phyloP scores from a whole-genome alignment of 92 coral and sea anemone genomes.

The Heteractis magnifica region DNA sequence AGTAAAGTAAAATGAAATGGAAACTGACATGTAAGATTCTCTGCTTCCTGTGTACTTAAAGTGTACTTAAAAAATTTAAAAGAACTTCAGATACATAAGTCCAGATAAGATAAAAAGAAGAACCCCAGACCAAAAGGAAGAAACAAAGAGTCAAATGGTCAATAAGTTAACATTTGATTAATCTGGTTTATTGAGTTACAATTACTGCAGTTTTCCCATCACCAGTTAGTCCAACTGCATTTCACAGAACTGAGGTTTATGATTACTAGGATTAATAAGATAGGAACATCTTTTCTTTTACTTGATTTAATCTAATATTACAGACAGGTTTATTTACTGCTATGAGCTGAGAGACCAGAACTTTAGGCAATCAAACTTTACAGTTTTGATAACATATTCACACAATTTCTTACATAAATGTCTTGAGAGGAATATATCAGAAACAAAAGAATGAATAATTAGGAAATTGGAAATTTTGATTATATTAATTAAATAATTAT shows the following conservation, averaged over 20 bases:
- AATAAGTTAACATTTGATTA: slow-evolving; percentile 1
- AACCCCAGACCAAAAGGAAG: neutral
- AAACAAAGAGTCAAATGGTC: neutral
- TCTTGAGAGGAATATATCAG: neutral
- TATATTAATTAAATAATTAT: neutral
- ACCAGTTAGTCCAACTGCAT: slow-evolving; percentile 26
- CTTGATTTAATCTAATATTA: neutral
- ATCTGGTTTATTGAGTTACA: neutral
- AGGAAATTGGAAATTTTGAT: neutral
- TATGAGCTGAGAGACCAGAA: neutral
- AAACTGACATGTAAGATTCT: too few relatives aligned
- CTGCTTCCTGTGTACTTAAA: neutral
- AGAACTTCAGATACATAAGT: neutral
- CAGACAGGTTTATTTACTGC: neutral
- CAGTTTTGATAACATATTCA: neutral
- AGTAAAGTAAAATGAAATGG: too few relatives aligned
- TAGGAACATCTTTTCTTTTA: neutral
- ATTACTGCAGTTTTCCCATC: slow-evolving; percentile 17
- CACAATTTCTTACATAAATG: slow-evolving; percentile 6
- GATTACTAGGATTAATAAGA: neutral
- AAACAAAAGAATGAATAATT: neutral
- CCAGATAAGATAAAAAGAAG: neutral
- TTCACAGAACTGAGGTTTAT: slow-evolving; percentile 16
- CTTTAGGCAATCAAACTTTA: neutral
- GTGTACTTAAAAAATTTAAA: neutral